Evolutionary conservation across 2,797 vertebrate genomes (phyloP).

Genomic region (Sternotherus odoratus): DNA sequence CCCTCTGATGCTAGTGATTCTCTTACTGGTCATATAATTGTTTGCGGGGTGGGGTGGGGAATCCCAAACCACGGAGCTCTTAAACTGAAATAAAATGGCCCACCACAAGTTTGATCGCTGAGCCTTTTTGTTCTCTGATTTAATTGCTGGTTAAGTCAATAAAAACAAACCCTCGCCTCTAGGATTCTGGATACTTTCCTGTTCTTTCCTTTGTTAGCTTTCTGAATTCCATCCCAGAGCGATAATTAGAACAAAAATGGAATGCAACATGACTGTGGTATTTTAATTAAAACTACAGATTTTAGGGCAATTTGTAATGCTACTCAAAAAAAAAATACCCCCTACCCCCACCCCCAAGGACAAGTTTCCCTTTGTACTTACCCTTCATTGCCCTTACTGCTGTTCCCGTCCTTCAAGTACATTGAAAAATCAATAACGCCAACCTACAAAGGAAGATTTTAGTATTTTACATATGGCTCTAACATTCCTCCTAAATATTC

Average conservation of each 20-base stretch:
- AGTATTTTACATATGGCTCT: slow-evolving; percentile 18
- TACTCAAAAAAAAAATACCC: background rate
- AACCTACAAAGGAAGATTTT: slow-evolving; percentile 84
- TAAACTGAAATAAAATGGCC: rapidly evolving
- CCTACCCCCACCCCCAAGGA: no score
- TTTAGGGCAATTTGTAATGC: background rate
- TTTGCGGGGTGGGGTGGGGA: no score
- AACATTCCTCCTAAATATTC: background rate
- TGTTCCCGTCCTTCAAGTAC: slow-evolving; percentile 98
- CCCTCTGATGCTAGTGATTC: background rate
- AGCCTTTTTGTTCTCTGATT: background rate
- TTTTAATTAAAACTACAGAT: background rate
- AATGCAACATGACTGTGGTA: background rate
- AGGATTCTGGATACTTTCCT: background rate
- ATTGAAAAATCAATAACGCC: slow-evolving; percentile 99
- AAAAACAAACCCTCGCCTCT: background rate
- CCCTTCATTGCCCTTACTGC: slow-evolving; percentile 96
- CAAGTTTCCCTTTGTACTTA: slow-evolving; percentile 73
- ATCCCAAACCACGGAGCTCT: background rate
- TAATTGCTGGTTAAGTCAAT: background rate
- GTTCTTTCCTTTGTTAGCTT: background rate
- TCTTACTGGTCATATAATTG: background rate
- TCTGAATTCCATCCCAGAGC: background rate
- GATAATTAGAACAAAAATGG: rapidly evolving
- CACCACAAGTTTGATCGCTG: background rate